These are phyloP conservation scores for Riptortus pedestris DNA, from an alignment of 1,140 invertebrate species.

Conservation along the genomic window DNA sequence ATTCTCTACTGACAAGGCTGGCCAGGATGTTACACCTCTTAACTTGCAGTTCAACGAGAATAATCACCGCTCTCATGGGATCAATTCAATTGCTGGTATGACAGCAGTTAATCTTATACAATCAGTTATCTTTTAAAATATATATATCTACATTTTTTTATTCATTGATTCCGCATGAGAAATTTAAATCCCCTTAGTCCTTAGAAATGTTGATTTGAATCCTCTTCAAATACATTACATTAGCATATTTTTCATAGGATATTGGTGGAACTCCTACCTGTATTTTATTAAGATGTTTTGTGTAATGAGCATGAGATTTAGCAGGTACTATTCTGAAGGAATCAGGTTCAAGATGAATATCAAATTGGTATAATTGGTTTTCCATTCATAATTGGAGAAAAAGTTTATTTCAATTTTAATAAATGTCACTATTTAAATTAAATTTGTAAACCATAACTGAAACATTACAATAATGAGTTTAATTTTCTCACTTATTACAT, in stretches of 20 bases:
- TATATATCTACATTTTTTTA: neutral
- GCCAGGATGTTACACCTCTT: slow-evolving; percentile 74
- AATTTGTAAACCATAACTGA: too few species aligned
- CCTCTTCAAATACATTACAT: neutral
- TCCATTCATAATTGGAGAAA: neutral
- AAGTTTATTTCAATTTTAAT: too few species aligned
- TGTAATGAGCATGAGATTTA: slow-evolving; percentile 2
- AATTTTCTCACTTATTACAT: too few species aligned
- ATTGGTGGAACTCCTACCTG: too few species aligned
- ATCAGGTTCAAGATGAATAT: neutral
- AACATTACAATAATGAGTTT: too few species aligned
- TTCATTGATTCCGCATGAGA: neutral
- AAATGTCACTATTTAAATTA: too few species aligned
- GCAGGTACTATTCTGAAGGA: too few species aligned
- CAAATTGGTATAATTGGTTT: neutral
- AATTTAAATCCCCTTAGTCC: slow-evolving; percentile 8
- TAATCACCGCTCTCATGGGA: slow-evolving; percentile 53
- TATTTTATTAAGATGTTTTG: slow-evolving; percentile 2
- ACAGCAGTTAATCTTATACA: too few species aligned
- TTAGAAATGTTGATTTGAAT: neutral
- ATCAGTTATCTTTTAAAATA: too few species aligned
- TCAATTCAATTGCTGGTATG: slow-evolving; percentile 61
- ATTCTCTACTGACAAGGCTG: slow-evolving; percentile 78
- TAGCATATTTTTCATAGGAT: neutral
- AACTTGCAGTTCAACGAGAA: slow-evolving; percentile 66